These are phyloP conservation scores for Micromys minutus DNA, from an alignment of 2,113 vertebrate species.

Conservation along the genomic window DNA sequence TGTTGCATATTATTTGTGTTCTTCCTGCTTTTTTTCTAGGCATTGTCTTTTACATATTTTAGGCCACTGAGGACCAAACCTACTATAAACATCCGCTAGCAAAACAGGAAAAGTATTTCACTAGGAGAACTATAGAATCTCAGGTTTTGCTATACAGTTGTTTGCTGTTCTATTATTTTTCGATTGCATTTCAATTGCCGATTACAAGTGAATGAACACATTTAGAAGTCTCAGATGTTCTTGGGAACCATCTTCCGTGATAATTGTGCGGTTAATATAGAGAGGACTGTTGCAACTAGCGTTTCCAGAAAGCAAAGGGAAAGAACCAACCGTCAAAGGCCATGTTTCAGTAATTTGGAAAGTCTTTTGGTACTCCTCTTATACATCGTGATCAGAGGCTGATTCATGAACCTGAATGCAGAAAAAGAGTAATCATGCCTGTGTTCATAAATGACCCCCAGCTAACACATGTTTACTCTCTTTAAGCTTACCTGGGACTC, in stretches of 20 bases:
- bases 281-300: slow-evolving; percentile 24
- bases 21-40: not conserved
- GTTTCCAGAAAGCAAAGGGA: slow-evolving; percentile 3
- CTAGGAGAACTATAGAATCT: not conserved
- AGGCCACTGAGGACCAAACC: not conserved
- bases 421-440: not conserved
- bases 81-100: not conserved
- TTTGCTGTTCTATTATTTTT: slow-evolving; percentile 23
- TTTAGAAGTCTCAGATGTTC: not conserved
- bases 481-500: not conserved
- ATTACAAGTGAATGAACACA: not conserved
- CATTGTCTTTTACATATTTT: not conserved
- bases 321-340: not conserved
- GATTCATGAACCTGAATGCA: not conserved
- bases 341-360: not conserved
- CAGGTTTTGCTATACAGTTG: slow-evolving; percentile 17
- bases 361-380: not conserved
- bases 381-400: not conserved
- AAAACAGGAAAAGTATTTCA: slow-evolving; percentile 16
- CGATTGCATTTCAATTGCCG: not conserved
- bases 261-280: not conserved
- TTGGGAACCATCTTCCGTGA: not conserved
- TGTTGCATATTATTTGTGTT: not conserved
- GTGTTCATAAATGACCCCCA: not conserved
- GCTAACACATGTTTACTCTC: not conserved